A percentile compares a stretch with the other conserved stretches of the same genome.
These are phyloP conservation scores for Gastracanthus pulcherrimus DNA, from an alignment of 2,888 invertebrate species.

Conservation along the genomic window DNA sequence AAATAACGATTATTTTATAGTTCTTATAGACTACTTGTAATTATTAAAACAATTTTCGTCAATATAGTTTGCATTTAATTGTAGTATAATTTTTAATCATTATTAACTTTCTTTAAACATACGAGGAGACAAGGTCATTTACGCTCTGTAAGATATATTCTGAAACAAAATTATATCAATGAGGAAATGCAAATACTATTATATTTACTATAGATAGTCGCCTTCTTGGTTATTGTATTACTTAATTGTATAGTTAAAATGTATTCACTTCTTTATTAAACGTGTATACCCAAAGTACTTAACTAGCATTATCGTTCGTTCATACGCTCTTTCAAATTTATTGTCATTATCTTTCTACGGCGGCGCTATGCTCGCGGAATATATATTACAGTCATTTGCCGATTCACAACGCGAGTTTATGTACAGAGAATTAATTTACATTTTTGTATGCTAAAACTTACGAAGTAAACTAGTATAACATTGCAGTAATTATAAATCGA, in stretches of 20 bases:
- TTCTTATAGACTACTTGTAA: no score
- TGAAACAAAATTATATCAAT: no score
- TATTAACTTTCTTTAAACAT: no score
- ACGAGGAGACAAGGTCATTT: no score
- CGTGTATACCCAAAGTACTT: not conserved
- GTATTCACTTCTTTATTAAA: not conserved
- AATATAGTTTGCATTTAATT: no score
- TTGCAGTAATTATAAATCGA: no score
- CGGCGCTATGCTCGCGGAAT: slow-evolving; percentile 36
- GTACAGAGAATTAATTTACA: slow-evolving; percentile 9
- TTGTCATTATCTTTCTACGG: slow-evolving; percentile 39
- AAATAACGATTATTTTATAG: no score
- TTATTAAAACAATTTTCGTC: no score
- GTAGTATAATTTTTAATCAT: no score
- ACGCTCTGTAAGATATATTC: no score
- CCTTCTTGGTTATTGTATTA: not conserved
- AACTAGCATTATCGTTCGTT: slow-evolving; percentile 10
- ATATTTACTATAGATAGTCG: not conserved
- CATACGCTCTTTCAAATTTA: slow-evolving; percentile 32
- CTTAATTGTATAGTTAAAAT: not conserved
- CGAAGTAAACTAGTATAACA: no score
- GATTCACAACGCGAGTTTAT: slow-evolving; percentile 18
- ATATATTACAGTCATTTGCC: slow-evolving; percentile 30
- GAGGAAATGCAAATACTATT: not conserved
- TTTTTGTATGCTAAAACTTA: not conserved